Conservation (phyloP, 2,888 invertebrate genomes). For the Sinhomidia bicolor region DNA sequence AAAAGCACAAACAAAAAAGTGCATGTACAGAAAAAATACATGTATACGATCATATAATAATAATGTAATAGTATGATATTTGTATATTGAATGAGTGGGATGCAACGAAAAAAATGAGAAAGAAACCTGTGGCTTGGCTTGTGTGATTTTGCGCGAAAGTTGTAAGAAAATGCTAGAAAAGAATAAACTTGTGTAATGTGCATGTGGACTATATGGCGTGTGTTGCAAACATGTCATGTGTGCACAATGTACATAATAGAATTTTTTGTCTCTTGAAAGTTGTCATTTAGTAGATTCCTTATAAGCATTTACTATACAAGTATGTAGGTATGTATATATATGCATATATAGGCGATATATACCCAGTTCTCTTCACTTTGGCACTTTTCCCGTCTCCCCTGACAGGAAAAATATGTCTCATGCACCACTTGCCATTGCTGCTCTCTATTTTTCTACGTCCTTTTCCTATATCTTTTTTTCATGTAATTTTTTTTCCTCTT, state of each 20-base stretch:
- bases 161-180: neutral
- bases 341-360: neutral
- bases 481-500: neutral
- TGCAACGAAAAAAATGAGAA: slow-evolving; percentile 1
- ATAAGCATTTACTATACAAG: no score
- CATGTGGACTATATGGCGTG: neutral
- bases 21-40: neutral
- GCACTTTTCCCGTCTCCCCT: slow-evolving; percentile 58
- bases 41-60: no score
- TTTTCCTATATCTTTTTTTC: neutral
- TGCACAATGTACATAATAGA: neutral
- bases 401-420: slow-evolving; percentile 68
- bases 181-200: neutral
- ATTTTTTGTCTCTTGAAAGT: neutral
- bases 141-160: neutral
- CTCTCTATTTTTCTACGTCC: slow-evolving; percentile 3
- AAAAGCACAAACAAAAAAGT: neutral
- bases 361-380: neutral
- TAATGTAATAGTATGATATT: no score
- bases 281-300: no score
- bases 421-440: slow-evolving; percentile 42
- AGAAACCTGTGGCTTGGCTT: slow-evolving; percentile 58
- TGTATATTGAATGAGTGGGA: slow-evolving; percentile 13
- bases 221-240: neutral
- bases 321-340: neutral